Percentiles rank a stretch among this genome's conserved stretches.
phyloP scores from a whole-genome alignment of 2,888 invertebrate genomes.

The Pristionchus entomophagus region DNA sequence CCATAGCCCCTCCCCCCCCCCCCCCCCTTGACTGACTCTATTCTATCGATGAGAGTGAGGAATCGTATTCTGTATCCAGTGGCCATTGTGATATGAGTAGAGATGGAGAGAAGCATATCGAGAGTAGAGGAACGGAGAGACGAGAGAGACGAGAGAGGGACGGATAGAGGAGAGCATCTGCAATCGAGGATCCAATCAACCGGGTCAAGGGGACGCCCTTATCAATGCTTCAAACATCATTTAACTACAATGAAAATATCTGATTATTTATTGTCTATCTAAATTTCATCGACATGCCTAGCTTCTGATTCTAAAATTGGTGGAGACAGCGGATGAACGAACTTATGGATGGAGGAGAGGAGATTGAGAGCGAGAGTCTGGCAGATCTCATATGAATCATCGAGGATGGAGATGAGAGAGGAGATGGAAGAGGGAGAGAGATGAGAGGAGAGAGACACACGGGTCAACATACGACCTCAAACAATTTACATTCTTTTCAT shows the following conservation, averaged over 20 bases:
- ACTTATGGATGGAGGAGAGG: conserved; percentile 17
- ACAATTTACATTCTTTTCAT: too few species aligned
- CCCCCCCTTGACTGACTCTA: background rate
- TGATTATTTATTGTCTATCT: too few species aligned
- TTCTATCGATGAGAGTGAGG: conserved; percentile 12
- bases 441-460: conserved; percentile 45
- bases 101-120: conserved; percentile 7
- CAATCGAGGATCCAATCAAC: too few species aligned
- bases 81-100: conserved; percentile 33
- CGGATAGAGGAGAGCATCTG: background rate
- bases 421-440: background rate
- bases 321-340: background rate
- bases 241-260: too few species aligned
- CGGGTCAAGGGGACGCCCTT: too few species aligned
- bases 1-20: background rate
- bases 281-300: too few species aligned
- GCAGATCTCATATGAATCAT: conserved; percentile 60
- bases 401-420: background rate
- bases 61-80: conserved; percentile 46
- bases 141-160: background rate
- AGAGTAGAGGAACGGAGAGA: conserved; percentile 32
- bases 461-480: background rate
- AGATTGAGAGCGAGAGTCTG: conserved; percentile 50
- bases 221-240: too few species aligned
- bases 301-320: too few species aligned